Conservation (phyloP, 92 coral and sea anemone genomes). For the Montipora capitata region DNA sequence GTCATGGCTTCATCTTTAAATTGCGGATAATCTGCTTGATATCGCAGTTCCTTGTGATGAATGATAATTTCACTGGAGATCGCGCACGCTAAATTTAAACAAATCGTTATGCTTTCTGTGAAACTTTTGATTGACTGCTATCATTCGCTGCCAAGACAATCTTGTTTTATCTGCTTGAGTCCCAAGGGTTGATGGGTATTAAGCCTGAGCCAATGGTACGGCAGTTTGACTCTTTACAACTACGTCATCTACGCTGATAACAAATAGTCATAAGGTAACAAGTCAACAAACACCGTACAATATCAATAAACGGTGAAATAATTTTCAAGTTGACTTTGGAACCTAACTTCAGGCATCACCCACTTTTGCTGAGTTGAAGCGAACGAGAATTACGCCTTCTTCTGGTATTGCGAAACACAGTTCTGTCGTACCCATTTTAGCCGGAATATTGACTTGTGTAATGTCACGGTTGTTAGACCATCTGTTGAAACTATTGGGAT, state of each 20-base stretch:
- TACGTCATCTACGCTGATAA: neutral
- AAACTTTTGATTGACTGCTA: constrained; percentile 9
- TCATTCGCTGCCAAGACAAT: neutral
- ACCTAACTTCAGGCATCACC: too few relatives aligned
- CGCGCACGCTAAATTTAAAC: constrained; percentile 17
- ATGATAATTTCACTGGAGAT: constrained; percentile 33
- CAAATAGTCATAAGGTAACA: neutral
- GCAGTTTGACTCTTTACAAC: neutral
- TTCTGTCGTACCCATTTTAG: too few relatives aligned
- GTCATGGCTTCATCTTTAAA: constrained; percentile 37
- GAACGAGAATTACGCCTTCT: too few relatives aligned
- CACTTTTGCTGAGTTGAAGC: too few relatives aligned
- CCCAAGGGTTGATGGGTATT: neutral
- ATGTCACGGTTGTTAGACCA: too few relatives aligned
- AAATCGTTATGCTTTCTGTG: constrained; percentile 37
- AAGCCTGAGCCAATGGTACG: neutral
- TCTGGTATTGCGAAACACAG: too few relatives aligned
- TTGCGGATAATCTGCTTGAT: constrained; percentile 42
- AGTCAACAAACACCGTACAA: too few relatives aligned
- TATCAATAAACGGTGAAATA: too few relatives aligned
- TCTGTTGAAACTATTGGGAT: too few relatives aligned
- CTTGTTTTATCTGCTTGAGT: neutral
- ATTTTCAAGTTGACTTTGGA: too few relatives aligned
- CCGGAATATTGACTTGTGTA: too few relatives aligned
- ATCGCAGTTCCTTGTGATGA: constrained; percentile 26